Evolutionary conservation across 1,140 invertebrate genomes (phyloP), one percentile per base, ranked within the genome.

Genomic region (Agrilus planipennis): DNA sequence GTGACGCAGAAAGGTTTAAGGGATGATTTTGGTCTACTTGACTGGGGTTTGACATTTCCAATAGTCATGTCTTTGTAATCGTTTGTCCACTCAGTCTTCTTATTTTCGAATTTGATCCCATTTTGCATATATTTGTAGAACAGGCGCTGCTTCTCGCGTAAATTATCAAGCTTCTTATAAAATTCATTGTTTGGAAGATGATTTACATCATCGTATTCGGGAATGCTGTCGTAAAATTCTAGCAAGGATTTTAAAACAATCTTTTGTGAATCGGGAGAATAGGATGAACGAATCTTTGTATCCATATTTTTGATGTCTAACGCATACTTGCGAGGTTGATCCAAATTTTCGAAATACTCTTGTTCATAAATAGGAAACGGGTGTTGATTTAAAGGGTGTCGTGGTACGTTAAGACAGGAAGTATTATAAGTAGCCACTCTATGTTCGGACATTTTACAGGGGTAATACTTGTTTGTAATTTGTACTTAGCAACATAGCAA

Each of bases 171-270:
- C 20, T 74, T 74, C 14, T 69, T 71, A 55, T 75, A 74, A 58
- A 81, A 81, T 41, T 81, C 77, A 44, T 71, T 70, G 39, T 74
- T 72, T 0, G 77, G 71, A 31, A 81, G 60, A 63, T 81, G 76
- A 54, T 77, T 69, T 10, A 81, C 63, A 28, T 81, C 77, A 25
- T 67, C 69, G 46, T 81, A 81, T 50, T 80, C 76, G 3, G 79
- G 79, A 50, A 81, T 80, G 39, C 75, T 80, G 20, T 70, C 65
- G 22, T 75, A 68, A 57, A 81, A 81, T 23, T 78, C 71, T 31
- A 78, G 57, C 45, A 79, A 68, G 29, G 69, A 72, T 29, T 73
- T 67, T 5, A 68, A 54, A 31, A 65, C 31, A 47, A 54, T 15
- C 34, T 42, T 46, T 14, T 63, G 14, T 44, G 41, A 27, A 14